phyloP scores from a whole-genome alignment of 2,888 invertebrate species.

The Atethmia centrago region DNA sequence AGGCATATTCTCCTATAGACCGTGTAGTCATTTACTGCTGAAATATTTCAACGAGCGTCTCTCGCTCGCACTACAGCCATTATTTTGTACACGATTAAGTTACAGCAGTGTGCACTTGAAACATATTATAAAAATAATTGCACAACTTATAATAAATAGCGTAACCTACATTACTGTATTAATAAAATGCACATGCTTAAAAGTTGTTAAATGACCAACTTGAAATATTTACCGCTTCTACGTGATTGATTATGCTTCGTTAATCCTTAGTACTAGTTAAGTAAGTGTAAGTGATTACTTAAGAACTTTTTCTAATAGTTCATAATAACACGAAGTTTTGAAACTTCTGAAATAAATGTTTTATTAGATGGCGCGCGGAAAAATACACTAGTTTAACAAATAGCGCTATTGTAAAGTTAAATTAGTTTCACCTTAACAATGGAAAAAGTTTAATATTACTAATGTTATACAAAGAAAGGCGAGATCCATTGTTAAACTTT shows the following conservation, averaged over 20 bases:
- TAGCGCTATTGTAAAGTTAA: constrained; percentile 81
- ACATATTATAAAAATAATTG: not conserved
- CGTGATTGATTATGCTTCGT: constrained; percentile 39
- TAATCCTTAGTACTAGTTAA: constrained; percentile 33
- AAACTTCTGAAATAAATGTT: constrained; percentile 80
- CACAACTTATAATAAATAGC: not conserved
- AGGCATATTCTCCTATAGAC: not conserved
- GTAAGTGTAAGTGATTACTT: constrained; percentile 60
- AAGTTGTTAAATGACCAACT: constrained; percentile 25
- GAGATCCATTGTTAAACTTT: constrained; percentile 50
- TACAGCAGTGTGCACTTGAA: not conserved
- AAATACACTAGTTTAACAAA: constrained; percentile 80
- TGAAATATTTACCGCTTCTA: constrained; percentile 43
- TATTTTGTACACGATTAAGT: not conserved
- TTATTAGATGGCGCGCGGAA: constrained; percentile 76
- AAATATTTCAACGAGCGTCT: not conserved
- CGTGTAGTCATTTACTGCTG: not conserved
- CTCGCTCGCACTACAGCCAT: not conserved
- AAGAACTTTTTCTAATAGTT: constrained; percentile 74
- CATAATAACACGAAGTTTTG: constrained; percentile 75
- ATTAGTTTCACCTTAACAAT: constrained; percentile 78
- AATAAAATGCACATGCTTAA: constrained; percentile 20
- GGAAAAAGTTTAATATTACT: constrained; percentile 73
- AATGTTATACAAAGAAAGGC: constrained; percentile 48
- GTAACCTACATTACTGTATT: not conserved